Conservation (phyloP, 2,797 vertebrate genomes). For the Acipenser ruthenus region DNA sequence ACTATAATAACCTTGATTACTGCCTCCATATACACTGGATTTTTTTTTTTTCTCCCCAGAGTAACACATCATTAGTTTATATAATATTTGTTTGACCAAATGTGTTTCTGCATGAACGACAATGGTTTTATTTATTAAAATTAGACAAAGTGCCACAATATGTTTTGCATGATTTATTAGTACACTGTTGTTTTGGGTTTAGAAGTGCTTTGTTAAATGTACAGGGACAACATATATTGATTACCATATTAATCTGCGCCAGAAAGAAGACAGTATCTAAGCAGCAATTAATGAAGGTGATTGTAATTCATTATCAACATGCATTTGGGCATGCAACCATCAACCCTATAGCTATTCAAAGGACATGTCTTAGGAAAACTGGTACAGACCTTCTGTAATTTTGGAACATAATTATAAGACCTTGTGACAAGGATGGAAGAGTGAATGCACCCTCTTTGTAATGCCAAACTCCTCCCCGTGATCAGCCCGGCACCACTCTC, state of each 20-base stretch:
- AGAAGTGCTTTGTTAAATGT: constrained; percentile 4
- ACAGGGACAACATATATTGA: constrained; percentile 14
- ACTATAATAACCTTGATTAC: constrained; percentile 55
- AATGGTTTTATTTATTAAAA: constrained; percentile 56
- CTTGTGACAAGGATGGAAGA: too few relatives aligned
- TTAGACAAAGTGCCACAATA: constrained; percentile 36
- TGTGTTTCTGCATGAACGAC: constrained; percentile 50
- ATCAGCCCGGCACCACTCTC: too few relatives aligned
- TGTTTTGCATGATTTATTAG: constrained; percentile 53
- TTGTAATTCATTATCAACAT: constrained; percentile 7
- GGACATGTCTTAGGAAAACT: too few relatives aligned
- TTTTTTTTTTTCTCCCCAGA: constrained; percentile 16
- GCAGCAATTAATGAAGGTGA: constrained; percentile 14
- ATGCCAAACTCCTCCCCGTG: too few relatives aligned
- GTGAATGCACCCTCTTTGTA: too few relatives aligned
- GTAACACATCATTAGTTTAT: constrained; percentile 72
- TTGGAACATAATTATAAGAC: neutral
- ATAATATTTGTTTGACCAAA: constrained; percentile 67
- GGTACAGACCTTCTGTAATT: neutral
- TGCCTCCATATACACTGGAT: constrained; percentile 36
- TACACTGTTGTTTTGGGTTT: constrained; percentile 27
- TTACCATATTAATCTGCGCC: constrained; percentile 20
- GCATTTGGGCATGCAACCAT: constrained; percentile 3
- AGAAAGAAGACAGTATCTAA: constrained; percentile 11
- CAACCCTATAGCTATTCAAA: neutral